Evolutionary conservation across 1,140 invertebrate genomes (phyloP).

Genomic region (Calliopsis andreniformis): DNA sequence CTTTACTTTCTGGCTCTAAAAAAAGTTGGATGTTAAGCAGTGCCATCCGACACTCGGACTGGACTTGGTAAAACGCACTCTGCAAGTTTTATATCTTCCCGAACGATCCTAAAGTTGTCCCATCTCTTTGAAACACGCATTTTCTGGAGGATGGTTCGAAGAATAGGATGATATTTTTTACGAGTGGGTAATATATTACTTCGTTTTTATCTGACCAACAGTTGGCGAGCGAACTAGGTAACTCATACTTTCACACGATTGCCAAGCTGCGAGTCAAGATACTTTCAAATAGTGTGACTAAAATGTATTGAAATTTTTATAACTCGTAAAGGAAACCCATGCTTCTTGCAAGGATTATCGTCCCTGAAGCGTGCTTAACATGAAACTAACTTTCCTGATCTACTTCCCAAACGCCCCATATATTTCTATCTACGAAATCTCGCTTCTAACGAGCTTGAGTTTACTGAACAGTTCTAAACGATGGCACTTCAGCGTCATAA

Average conservation of each 20-base stretch:
- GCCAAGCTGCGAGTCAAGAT: not conserved
- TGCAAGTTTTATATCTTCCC: not conserved
- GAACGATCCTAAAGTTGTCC: not conserved
- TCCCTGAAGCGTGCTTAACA: too few species aligned
- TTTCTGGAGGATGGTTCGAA: not conserved
- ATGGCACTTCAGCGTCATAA: not conserved
- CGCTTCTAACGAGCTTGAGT: not conserved
- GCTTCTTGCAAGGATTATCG: too few species aligned
- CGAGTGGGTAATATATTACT: not conserved
- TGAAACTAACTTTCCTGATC: too few species aligned
- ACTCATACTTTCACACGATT: not conserved
- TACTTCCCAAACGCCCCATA: not conserved
- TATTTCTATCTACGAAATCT: not conserved
- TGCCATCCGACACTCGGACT: not conserved
- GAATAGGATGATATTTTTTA: slow-evolving; percentile 4
- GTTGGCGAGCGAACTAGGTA: not conserved
- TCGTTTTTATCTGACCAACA: slow-evolving; percentile 1
- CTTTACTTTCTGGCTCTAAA: too few species aligned
- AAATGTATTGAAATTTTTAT: slow-evolving; percentile 7
- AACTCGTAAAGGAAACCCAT: not conserved
- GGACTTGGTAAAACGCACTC: not conserved
- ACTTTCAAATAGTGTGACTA: not conserved
- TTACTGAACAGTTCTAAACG: not conserved
- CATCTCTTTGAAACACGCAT: not conserved
- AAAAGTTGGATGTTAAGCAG: too few species aligned